Base-by-base conservation (phyloP, 2,888 invertebrate genomes). In the Drosophila pullipes region DNA sequence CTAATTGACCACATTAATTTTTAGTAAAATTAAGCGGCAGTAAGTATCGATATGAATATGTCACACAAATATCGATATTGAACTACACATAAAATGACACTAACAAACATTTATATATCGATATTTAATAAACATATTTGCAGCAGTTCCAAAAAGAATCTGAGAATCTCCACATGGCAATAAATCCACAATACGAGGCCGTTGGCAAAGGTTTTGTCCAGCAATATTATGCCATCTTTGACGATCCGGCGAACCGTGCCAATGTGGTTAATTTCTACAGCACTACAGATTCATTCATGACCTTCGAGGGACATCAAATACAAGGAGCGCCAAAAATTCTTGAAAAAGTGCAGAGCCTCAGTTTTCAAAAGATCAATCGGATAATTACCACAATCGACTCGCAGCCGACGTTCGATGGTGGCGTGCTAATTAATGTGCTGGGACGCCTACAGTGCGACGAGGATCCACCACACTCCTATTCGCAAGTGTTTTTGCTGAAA, bases 371-470 rank as follows among this genome's bases (percentile, higher is more conserved):
- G 94, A 99, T 99, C 91, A 96, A 96, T 93, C 96, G 99, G 94
- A 95, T 96, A 91, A 96, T 99, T 92, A 99, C 99, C 70, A 97
- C 97, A 28, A 96, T 98, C 76, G 99, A 99, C 93, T 98, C 98
- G 57, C 99, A 99, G 94, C 99, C 99, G 16, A 98, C 97, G 95
- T 97, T 97, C 92, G 99, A 99, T 94, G 99, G 99, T 71, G 99
- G 99, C 78, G 97, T 99, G 84, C 94, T 99, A 93, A 98, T 99
- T 86, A 97, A 97, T 95, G 99, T 99, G 64, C 95, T 99, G 87
- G 99, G 99, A 90, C 97, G 99, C 94, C 95, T 99, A 92, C 97
- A 99, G 98, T 97, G 98, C 91, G 98, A 99, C 92, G 98, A 98
- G 60, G 99, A 99, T 94, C 98, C 98, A 81, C 97, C 98, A 91